Percentiles rank a stretch among this genome's conserved stretches.
phyloP scores from a whole-genome alignment of 1,140 invertebrate genomes.

The Trialeurodes vaporariorum region DNA sequence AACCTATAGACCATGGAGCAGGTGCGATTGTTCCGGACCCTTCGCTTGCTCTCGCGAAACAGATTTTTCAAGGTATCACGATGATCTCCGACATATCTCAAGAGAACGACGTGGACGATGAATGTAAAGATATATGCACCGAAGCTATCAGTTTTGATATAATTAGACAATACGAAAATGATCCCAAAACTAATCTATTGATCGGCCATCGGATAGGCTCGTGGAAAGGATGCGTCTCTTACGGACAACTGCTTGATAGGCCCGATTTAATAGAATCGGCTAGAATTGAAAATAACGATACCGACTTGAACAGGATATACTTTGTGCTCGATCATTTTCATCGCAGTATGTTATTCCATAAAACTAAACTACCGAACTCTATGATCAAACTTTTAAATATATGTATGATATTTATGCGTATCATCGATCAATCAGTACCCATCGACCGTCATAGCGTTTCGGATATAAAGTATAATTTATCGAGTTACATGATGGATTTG shows the following conservation, averaged over 20 bases:
- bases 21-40: no score
- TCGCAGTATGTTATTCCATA: background rate
- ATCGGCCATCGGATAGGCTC: background rate
- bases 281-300: background rate
- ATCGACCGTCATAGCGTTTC: background rate
- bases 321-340: background rate
- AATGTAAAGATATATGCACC: background rate
- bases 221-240: background rate
- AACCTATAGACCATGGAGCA: no score
- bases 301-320: background rate
- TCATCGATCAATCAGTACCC: background rate
- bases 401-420: background rate
- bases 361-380: background rate
- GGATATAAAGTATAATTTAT: background rate
- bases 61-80: background rate
- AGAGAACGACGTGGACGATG: background rate
- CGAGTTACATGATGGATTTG: background rate
- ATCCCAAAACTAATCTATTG: background rate
- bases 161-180: background rate
- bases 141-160: background rate
- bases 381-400: background rate
- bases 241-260: background rate
- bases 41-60: background rate
- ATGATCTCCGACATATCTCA: background rate
- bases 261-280: background rate